Evolutionary conservation across 2,797 vertebrate species (phyloP).

Genomic region (Bradypus variegatus): DNA sequence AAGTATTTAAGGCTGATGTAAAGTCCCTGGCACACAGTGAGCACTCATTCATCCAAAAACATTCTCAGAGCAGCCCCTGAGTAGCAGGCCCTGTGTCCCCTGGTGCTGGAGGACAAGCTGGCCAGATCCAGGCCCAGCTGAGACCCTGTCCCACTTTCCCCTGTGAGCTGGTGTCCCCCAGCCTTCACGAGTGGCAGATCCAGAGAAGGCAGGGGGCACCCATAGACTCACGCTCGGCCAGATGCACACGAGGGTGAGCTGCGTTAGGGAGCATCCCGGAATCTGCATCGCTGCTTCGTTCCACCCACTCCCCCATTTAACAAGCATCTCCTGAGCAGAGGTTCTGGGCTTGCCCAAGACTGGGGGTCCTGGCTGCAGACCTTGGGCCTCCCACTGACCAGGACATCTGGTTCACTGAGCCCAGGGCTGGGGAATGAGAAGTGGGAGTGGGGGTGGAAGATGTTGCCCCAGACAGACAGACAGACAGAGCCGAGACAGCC

Average conservation of each 20-base stretch:
- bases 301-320: neutral
- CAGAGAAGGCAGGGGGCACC: neutral
- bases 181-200: neutral
- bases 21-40: neutral
- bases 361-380: neutral
- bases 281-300: neutral
- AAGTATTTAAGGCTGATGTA: neutral
- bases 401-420: neutral
- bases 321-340: neutral
- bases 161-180: neutral
- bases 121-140: no score
- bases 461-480: neutral
- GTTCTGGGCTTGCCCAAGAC: neutral
- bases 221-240: neutral
- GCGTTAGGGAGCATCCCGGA: neutral
- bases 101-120: neutral
- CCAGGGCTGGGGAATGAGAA: neutral
- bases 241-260: fast-evolving
- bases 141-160: neutral
- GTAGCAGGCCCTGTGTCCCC: neutral
- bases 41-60: neutral
- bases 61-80: neutral
- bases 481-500: neutral
- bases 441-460: neutral
- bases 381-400: neutral